Evolutionary conservation across 2,888 invertebrate species (phyloP).

Genomic region (Nomada hirtipes): DNA sequence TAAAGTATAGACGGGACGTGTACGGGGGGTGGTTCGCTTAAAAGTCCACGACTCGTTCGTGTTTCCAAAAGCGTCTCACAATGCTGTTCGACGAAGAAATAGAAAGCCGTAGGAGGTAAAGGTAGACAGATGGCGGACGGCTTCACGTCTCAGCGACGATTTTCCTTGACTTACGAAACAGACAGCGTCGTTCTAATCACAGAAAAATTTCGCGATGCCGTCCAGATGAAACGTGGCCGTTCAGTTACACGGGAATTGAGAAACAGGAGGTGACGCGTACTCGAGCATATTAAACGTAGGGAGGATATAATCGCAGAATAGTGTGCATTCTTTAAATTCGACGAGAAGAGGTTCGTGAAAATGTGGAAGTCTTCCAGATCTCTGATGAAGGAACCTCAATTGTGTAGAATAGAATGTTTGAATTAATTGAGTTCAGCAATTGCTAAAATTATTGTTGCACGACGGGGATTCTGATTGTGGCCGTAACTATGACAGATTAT

Average conservation of each 20-base stretch:
- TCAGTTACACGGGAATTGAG: constrained; percentile 48
- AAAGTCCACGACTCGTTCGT: background rate
- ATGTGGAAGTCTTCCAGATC: constrained; percentile 17
- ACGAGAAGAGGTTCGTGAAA: constrained; percentile 23
- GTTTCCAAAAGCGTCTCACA: constrained; percentile 19
- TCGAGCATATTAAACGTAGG: constrained; percentile 41
- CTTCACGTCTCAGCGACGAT: background rate
- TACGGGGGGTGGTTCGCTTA: background rate
- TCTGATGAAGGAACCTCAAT: background rate
- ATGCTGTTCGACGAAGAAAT: background rate
- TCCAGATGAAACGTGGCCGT: constrained; percentile 28
- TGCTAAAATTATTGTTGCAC: background rate
- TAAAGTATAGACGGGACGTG: background rate
- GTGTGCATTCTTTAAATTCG: constrained; percentile 41
- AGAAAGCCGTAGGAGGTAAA: background rate
- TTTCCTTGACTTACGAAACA: background rate
- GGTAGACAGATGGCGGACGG: background rate
- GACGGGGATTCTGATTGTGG: background rate
- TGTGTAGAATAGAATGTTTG: background rate
- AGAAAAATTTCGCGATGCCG: constrained; percentile 34
- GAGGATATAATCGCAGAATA: constrained; percentile 46
- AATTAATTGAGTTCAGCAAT: background rate
- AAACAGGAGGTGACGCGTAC: constrained; percentile 34
- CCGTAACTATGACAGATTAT: constrained; percentile 2
- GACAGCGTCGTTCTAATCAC: constrained; percentile 40